Conservation (phyloP, 1,140 invertebrate species). For the Drosophila murphyi region DNA sequence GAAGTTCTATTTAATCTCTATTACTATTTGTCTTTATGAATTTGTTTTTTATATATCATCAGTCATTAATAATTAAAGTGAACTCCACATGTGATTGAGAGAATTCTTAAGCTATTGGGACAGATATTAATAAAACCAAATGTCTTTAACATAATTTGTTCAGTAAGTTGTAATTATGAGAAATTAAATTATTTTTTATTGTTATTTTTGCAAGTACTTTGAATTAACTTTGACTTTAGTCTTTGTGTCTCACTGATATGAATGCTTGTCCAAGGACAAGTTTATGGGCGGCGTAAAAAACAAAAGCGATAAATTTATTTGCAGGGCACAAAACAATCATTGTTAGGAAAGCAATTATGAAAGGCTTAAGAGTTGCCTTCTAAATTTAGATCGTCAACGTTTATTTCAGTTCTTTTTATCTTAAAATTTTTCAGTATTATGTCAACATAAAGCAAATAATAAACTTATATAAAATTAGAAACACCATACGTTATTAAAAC, state of each 20-base stretch:
- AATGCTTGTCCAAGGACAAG: conserved; percentile 7
- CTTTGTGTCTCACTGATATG: background rate
- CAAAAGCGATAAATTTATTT: conserved; percentile 9
- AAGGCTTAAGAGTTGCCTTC: background rate
- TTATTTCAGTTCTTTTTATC: background rate
- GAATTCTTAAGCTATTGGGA: too few species aligned
- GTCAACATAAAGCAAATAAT: background rate
- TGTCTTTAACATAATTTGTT: background rate
- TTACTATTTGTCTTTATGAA: background rate
- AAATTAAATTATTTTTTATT: too few species aligned
- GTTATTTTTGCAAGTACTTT: too few species aligned
- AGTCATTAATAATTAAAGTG: too few species aligned
- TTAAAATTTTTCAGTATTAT: background rate
- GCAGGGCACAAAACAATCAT: conserved; percentile 13
- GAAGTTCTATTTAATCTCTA: background rate
- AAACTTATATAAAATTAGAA: background rate
- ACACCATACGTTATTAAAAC: background rate
- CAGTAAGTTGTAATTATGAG: too few species aligned
- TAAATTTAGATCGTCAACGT: background rate
- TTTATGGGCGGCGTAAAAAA: conserved; percentile 5
- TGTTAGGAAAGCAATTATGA: background rate
- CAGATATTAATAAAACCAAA: background rate
- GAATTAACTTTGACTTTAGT: conserved; percentile 1
- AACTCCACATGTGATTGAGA: too few species aligned
- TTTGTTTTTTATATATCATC: background rate